Conservation (phyloP, 2,888 invertebrate species). For the Polietes domitor region DNA sequence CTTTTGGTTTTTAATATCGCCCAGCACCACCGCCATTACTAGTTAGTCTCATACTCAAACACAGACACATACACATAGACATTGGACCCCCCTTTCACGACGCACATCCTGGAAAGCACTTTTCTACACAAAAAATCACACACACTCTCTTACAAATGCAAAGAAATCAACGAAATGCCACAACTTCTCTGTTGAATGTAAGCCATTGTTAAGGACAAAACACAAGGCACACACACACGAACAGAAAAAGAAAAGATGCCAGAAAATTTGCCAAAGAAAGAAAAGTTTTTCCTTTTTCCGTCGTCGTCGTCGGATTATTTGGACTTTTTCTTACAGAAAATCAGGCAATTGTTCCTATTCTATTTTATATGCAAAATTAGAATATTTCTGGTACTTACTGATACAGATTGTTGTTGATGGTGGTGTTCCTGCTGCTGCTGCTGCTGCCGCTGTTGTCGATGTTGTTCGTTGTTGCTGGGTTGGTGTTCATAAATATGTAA, state of each 20-base stretch:
- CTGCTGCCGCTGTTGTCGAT: conserved; percentile 2
- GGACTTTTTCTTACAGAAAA: conserved; percentile 33
- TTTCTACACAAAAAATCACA: not conserved
- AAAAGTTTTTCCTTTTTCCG: conserved; percentile 12
- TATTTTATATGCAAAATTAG: conserved; percentile 28
- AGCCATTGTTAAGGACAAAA: conserved; percentile 28
- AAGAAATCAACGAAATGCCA: no score
- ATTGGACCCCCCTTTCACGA: not conserved
- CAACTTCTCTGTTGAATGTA: conserved; percentile 15
- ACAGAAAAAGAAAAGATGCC: not conserved
- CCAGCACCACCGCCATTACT: not conserved
- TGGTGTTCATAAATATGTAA: conserved; percentile 67
- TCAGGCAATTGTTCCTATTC: conserved; percentile 55
- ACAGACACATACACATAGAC: not conserved
- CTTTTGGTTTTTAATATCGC: not conserved
- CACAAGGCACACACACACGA: not conserved
- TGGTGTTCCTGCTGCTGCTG: conserved; percentile 8
- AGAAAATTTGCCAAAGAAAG: conserved; percentile 5
- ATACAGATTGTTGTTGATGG: conserved; percentile 38
- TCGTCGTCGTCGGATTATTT: conserved; percentile 21
- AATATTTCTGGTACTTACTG: conserved; percentile 52
- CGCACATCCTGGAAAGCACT: not conserved
- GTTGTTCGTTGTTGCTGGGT: not conserved
- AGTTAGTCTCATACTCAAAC: no score
- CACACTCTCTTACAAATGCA: not conserved